These are phyloP conservation scores for Drosophila mojavensis DNA, from an alignment of 1,140 invertebrate species.

Conservation along the genomic window DNA sequence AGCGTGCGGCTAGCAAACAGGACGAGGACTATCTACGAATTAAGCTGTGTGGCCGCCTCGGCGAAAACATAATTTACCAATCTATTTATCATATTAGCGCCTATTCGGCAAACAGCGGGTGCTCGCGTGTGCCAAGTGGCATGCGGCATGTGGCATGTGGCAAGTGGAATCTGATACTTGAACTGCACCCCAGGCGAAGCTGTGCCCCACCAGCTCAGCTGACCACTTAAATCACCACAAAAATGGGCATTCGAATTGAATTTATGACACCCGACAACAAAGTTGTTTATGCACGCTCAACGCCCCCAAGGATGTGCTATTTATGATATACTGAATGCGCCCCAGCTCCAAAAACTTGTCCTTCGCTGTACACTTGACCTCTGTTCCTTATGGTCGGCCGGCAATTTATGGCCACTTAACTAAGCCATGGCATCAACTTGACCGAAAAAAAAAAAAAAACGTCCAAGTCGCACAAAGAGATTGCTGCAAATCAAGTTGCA, in stretches of 20 bases:
- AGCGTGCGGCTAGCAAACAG: conserved; percentile 33
- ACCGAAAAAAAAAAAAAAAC: conserved; percentile 3
- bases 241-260: conserved; percentile 81
- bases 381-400: conserved; percentile 58
- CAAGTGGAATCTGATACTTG: conserved; percentile 14
- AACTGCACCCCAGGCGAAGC: conserved; percentile 4
- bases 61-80: conserved; percentile 75
- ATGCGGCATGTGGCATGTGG: neutral
- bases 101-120: conserved; percentile 40
- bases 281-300: conserved; percentile 35
- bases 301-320: conserved; percentile 63
- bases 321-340: conserved; percentile 45
- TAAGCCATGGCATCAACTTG: conserved; percentile 60
- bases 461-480: conserved; percentile 10
- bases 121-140: conserved; percentile 14
- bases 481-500: conserved; percentile 23
- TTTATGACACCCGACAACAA: conserved; percentile 73
- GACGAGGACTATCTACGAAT: conserved; percentile 46
- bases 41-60: conserved; percentile 41
- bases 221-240: conserved; percentile 82
- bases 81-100: conserved; percentile 82
- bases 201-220: conserved; percentile 41
- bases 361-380: neutral
- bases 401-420: conserved; percentile 75
- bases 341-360: neutral